Conservation (phyloP, 1,140 invertebrate species). For the Antheraea pernyi region DNA sequence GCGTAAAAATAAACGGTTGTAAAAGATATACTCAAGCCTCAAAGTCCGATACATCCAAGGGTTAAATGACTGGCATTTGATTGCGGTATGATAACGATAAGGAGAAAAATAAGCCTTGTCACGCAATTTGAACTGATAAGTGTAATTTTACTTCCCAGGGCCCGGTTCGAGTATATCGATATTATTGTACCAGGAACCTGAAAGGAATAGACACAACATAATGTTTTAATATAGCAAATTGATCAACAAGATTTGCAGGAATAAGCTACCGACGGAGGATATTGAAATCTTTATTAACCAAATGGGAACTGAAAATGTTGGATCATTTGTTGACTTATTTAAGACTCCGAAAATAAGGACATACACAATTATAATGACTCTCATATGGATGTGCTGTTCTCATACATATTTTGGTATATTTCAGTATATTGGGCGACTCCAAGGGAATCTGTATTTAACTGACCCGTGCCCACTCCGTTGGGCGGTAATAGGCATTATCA, state of each 20-base stretch:
- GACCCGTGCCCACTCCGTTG: too few species aligned
- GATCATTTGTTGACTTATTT: conserved; percentile 12
- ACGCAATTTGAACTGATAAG: conserved; percentile 82
- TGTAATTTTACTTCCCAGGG: conserved; percentile 83
- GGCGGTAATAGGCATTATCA: too few species aligned
- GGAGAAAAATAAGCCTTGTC: conserved; percentile 81
- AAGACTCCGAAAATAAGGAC: too few species aligned
- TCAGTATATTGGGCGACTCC: too few species aligned
- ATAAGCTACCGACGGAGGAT: too few species aligned
- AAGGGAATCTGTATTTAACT: too few species aligned
- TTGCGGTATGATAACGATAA: conserved; percentile 79
- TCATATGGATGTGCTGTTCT: too few species aligned
- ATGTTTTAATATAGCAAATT: not conserved
- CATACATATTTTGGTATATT: too few species aligned
- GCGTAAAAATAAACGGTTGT: conserved; percentile 81
- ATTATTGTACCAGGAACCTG: conserved; percentile 85
- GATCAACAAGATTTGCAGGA: not conserved
- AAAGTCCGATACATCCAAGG: conserved; percentile 82
- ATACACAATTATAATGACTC: too few species aligned
- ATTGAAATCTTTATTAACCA: too few species aligned
- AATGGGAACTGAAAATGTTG: too few species aligned
- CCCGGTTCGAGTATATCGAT: conserved; percentile 83
- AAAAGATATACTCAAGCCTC: conserved; percentile 80
- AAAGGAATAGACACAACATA: conserved; percentile 28
- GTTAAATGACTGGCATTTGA: conserved; percentile 59